Percentiles rank a stretch among this genome's conserved stretches.
These are phyloP conservation scores for Ruditapes philippinarum DNA, from an alignment of 1,140 invertebrate species.

Conservation along the genomic window DNA sequence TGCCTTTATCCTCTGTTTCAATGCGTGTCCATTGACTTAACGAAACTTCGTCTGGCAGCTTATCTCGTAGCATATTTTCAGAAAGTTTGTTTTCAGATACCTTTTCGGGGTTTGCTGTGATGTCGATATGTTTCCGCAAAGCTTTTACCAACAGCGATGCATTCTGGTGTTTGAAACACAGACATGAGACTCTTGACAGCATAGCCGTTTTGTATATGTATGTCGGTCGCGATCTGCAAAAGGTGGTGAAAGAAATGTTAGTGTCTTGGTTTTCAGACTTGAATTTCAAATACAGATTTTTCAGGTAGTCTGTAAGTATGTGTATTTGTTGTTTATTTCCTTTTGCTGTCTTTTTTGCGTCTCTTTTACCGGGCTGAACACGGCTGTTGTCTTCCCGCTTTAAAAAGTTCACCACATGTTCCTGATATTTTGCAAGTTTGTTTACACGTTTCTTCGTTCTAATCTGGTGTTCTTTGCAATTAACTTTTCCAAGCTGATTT, in stretches of 20 bases:
- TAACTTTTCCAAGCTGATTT: not conserved
- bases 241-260: not conserved
- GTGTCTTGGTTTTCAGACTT: slow-evolving; percentile 6
- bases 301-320: slow-evolving; percentile 29
- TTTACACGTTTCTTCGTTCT: not conserved
- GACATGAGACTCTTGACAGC: not conserved
- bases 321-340: slow-evolving; percentile 14
- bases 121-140: slow-evolving; percentile 3
- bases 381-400: slow-evolving; percentile 61
- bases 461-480: slow-evolving; percentile 6
- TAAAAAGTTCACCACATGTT: slow-evolving; percentile 34
- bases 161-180: slow-evolving; percentile 48
- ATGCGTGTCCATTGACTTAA: slow-evolving; percentile 45
- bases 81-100: not conserved
- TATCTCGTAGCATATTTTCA: not conserved
- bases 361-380: slow-evolving; percentile 56
- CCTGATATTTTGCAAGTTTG: not conserved
- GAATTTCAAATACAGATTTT: not conserved
- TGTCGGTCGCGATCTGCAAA: slow-evolving; percentile 21
- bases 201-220: slow-evolving; percentile 26
- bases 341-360: slow-evolving; percentile 10
- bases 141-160: slow-evolving; percentile 5
- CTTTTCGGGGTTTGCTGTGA: not conserved
- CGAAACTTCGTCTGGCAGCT: not conserved
- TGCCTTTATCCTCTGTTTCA: slow-evolving; percentile 29